These are phyloP conservation scores for Upupa epops DNA, from an alignment of 2,113 vertebrate genomes.

Conservation along the genomic window DNA sequence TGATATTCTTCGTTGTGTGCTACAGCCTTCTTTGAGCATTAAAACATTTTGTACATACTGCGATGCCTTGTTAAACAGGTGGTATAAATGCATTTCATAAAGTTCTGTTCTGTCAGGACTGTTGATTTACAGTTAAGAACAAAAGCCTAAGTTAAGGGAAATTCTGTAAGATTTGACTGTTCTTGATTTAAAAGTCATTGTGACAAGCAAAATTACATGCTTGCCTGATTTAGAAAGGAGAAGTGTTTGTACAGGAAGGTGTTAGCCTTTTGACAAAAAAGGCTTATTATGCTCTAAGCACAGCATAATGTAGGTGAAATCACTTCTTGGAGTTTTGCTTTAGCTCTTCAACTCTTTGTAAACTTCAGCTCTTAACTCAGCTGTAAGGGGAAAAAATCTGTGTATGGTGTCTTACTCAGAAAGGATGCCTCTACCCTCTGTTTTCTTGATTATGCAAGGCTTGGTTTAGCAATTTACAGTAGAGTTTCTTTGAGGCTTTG, in stretches of 20 bases:
- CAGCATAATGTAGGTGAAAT: background rate
- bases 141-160: constrained; percentile 13
- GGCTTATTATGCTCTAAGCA: background rate
- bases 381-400: background rate
- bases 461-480: background rate
- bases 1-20: background rate
- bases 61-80: constrained; percentile 2
- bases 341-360: background rate
- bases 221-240: constrained; percentile 17
- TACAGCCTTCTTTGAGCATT: background rate
- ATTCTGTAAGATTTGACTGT: background rate
- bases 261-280: constrained; percentile 23
- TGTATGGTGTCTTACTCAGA: background rate
- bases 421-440: background rate
- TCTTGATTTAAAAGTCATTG: background rate
- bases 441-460: background rate
- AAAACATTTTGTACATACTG: background rate
- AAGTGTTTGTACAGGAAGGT: background rate
- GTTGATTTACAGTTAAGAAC: background rate
- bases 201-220: constrained; percentile 42
- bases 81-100: constrained; percentile 9
- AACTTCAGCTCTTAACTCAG: background rate
- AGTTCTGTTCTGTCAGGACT: background rate
- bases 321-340: background rate
- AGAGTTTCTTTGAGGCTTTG: background rate